These are phyloP conservation scores for Dasyurus viverrinus DNA, from an alignment of 2,113 vertebrate species.

Conservation along the genomic window DNA sequence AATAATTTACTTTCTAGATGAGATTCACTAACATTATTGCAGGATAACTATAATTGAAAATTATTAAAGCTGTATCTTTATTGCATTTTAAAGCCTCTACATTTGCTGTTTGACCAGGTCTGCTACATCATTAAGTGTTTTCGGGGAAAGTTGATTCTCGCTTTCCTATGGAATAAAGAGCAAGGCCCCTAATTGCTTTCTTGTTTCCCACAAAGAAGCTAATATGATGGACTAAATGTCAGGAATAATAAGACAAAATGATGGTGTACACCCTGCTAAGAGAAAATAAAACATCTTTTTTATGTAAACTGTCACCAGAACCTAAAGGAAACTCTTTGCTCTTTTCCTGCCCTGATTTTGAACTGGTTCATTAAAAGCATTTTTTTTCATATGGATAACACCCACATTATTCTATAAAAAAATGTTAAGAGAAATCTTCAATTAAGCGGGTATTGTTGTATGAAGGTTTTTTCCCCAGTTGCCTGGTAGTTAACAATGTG, in stretches of 20 bases:
- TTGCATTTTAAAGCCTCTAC: constrained; percentile 81
- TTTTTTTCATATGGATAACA: constrained; percentile 78
- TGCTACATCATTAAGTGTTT: constrained; percentile 80
- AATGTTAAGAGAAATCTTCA: constrained; percentile 78
- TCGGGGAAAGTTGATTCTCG: constrained; percentile 78
- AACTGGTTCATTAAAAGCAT: constrained; percentile 81
- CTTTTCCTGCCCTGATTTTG: constrained; percentile 80
- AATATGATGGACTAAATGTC: constrained; percentile 76
- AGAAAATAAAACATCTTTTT: constrained; percentile 81
- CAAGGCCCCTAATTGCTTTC: constrained; percentile 68
- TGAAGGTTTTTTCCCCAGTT: constrained; percentile 76
- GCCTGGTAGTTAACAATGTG: constrained; percentile 74
- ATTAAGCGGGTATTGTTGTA: constrained; percentile 81
- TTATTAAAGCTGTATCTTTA: constrained; percentile 86
- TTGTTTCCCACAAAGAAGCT: constrained; percentile 72
- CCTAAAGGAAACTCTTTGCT: constrained; percentile 77
- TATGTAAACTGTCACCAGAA: constrained; percentile 80
- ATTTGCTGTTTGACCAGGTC: constrained; percentile 83
- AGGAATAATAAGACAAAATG: constrained; percentile 80
- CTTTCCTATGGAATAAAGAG: constrained; percentile 54
- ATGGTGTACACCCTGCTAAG: constrained; percentile 76
- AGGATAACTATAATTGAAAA: constrained; percentile 88
- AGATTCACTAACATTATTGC: constrained; percentile 85
- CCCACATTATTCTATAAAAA: constrained; percentile 81
- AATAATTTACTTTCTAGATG: constrained; percentile 87